Percentiles rank a stretch among this genome's conserved stretches.
Conservation (phyloP, 2,888 invertebrate species). For the Troides aeacus region DNA sequence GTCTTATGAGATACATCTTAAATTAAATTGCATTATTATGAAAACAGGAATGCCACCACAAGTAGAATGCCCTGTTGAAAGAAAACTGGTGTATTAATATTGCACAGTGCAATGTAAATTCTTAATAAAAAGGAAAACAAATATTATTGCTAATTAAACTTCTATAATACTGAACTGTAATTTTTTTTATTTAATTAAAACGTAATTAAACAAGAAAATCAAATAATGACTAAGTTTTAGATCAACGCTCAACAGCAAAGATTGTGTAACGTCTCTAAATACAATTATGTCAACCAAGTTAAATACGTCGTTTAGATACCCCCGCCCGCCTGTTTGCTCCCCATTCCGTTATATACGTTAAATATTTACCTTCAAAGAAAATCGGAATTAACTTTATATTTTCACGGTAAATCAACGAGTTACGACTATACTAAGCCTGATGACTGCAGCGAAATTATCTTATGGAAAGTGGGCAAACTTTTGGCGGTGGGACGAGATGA, state of each 20-base stretch:
- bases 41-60: too few relatives aligned
- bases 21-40: too few relatives aligned
- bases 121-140: not conserved
- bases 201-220: not conserved
- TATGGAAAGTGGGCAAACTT: too few relatives aligned
- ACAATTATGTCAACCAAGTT: not conserved
- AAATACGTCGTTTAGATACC: not conserved
- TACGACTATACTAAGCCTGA: too few relatives aligned
- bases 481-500: too few relatives aligned
- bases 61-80: too few relatives aligned
- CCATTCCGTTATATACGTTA: not conserved
- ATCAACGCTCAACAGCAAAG: not conserved
- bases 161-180: not conserved
- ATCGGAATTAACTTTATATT: not conserved
- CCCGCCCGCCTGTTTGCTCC: not conserved
- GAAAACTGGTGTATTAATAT: not conserved
- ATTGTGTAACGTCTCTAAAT: not conserved
- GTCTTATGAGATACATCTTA: too few relatives aligned
- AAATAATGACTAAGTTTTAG: not conserved
- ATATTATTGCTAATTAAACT: not conserved
- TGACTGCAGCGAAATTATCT: too few relatives aligned
- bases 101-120: too few relatives aligned
- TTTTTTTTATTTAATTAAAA: not conserved
- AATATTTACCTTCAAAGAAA: not conserved
- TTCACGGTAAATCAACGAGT: not conserved